Evolutionary conservation across 2,888 invertebrate species (phyloP), one percentile per base, ranked within the genome.

Genomic region (Timema podura): DNA sequence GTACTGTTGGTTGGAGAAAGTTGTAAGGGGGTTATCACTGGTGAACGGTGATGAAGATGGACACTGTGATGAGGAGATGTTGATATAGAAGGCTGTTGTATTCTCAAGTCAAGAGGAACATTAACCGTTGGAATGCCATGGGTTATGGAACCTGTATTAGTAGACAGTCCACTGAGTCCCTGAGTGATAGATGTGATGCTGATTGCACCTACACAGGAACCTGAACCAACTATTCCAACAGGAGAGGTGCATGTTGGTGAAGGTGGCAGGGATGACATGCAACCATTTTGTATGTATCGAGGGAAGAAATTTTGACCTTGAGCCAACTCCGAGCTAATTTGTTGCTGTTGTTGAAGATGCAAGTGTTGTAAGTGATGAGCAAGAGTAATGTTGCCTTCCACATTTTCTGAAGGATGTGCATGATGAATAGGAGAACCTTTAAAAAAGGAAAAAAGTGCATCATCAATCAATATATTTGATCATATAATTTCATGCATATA

Each of bases 101-200:
- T 77, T 15, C 79, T 76, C 64, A 79, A 74, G 61, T 80, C 79
- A 71, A 80, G 75, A 70, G 81, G 81, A 11, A 80, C 76, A 46
- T 48, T 66, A 11, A 57, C 13, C 11, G 13, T 64, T 0, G 92
- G 91, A 0, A 91, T 91, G 8, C 92, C 89, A 74, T 88, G 86
- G 0, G 88, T 87, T 69, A 92, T 92, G 5, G 91, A 91, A 15
- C 91, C 88, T 61, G 83, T 83, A 6, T 82, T 85, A 0, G 92
- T 92, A 77, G 90, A 91, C 15, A 91, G 80, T 57, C 88, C 91
- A 77, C 91, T 91, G 6, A 92, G 85, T 10, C 92, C 86, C 81
- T 86, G 86, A n/a, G 85, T 86, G 71, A 86, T 85, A 54, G 85
- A 85, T 54, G 85, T 84, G 67, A 86, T 81, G 71, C 81, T 81